Conservation (phyloP, 2,888 invertebrate species). For the Sesia apiformis region DNA sequence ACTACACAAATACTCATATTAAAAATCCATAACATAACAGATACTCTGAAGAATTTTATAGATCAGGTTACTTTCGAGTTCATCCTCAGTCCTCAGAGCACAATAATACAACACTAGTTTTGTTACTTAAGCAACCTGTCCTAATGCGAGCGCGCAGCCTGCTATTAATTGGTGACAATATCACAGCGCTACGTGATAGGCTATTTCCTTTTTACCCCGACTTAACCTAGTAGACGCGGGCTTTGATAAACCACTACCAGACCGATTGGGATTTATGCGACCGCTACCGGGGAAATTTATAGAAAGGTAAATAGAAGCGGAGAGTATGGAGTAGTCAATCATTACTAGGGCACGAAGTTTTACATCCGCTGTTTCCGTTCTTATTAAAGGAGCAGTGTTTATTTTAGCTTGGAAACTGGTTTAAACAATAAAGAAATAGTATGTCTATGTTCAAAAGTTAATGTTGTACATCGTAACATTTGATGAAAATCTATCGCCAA, state of each 20-base stretch:
- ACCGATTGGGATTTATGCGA: neutral
- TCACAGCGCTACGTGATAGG: constrained; percentile 27
- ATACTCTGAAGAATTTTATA: too few species aligned
- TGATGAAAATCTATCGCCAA: too few species aligned
- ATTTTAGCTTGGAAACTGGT: too few species aligned
- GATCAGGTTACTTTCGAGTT: neutral
- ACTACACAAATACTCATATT: too few species aligned
- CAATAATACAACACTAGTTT: neutral
- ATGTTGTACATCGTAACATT: too few species aligned
- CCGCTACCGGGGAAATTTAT: neutral
- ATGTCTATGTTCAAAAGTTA: too few species aligned
- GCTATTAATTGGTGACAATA: constrained; percentile 39
- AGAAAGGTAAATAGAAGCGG: neutral
- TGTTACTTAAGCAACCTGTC: constrained; percentile 19
- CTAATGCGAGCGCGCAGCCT: constrained; percentile 14
- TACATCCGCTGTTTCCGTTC: too few species aligned
- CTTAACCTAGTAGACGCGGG: constrained; percentile 1
- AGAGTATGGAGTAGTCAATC: neutral
- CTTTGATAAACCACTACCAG: neutral
- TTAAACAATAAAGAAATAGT: too few species aligned
- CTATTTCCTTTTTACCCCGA: constrained; percentile 19
- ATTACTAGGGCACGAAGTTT: neutral
- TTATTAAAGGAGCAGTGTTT: too few species aligned
- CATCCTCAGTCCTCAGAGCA: neutral
- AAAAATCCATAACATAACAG: too few species aligned